A percentile compares a stretch with the other conserved stretches of the same genome.
Conservation (phyloP, 1,140 invertebrate species). For the Cyrtorhinus lividipennis region DNA sequence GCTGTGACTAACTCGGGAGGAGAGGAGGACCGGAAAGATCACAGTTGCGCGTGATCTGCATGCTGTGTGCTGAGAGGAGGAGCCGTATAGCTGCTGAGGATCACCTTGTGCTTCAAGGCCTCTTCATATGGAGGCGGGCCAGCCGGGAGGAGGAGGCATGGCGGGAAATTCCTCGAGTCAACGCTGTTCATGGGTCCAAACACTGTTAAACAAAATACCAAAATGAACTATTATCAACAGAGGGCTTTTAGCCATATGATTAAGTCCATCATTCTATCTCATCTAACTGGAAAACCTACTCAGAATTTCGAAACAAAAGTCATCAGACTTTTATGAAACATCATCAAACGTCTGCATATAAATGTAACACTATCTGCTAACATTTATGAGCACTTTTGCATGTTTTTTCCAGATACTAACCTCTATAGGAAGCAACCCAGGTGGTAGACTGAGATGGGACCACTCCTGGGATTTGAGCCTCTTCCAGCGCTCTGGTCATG, state of each 20-base stretch:
- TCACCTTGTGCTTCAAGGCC: constrained; percentile 27
- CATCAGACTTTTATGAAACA: too few species aligned
- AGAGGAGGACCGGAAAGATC: background rate
- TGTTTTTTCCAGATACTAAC: constrained; percentile 14
- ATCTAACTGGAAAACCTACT: too few species aligned
- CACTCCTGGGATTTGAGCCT: constrained; percentile 7
- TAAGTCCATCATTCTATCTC: too few species aligned
- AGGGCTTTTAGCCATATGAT: too few species aligned
- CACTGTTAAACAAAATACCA: too few species aligned
- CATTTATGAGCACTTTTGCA: too few species aligned
- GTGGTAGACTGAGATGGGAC: constrained; percentile 22
- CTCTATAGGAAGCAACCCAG: constrained; percentile 27
- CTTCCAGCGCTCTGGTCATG: constrained; percentile 20
- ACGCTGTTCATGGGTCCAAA: constrained; percentile 23
- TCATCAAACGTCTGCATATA: too few species aligned
- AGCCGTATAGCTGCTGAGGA: constrained; percentile 26
- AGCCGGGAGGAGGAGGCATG: constrained; percentile 21
- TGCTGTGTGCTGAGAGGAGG: background rate
- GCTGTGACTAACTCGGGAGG: too few species aligned
- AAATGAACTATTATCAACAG: too few species aligned
- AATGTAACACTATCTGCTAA: too few species aligned
- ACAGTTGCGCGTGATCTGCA: constrained; percentile 1
- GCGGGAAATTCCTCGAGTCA: constrained; percentile 21
- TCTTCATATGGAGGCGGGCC: constrained; percentile 27
- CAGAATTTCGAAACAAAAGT: background rate